Percentiles rank a stretch among this genome's conserved stretches.
phyloP scores from a whole-genome alignment of 2,113 vertebrate genomes.

The Syngnathus typhle region DNA sequence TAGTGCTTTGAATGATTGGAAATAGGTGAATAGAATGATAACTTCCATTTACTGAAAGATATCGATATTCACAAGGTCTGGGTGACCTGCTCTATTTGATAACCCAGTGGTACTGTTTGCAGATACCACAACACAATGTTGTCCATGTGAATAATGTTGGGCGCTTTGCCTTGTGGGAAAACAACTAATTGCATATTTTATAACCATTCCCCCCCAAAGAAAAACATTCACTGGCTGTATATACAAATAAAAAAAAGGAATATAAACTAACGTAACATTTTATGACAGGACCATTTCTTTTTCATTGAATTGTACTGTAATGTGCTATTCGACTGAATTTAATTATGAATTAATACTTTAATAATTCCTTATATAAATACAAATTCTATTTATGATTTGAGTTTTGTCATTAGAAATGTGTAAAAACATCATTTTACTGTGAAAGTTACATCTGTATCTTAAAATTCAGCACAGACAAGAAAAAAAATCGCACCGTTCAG shows the following conservation, averaged over 20 bases:
- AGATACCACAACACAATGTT: constrained; percentile 15
- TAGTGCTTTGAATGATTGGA: not conserved
- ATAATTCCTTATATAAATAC: not conserved
- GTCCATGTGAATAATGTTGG: constrained; percentile 26
- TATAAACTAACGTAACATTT: not conserved
- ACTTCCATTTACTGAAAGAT: constrained; percentile 19
- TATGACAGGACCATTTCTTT: not conserved
- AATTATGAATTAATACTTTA: not conserved
- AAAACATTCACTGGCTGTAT: not conserved
- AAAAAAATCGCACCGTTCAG: not conserved
- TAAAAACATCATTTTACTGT: too few species aligned
- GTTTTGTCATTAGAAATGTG: too few species aligned
- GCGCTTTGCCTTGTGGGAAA: constrained; percentile 3
- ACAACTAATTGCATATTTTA: not conserved
- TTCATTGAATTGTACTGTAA: not conserved
- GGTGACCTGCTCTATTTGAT: constrained; percentile 46
- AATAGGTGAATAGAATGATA: constrained; percentile 13
- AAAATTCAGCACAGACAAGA: too few species aligned
- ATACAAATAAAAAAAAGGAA: constrained; percentile 4
- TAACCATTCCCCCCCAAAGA: not conserved
- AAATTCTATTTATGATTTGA: not conserved
- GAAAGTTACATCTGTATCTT: too few species aligned
- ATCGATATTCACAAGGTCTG: constrained; percentile 40
- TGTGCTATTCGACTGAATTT: not conserved
- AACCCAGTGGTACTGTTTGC: constrained; percentile 45